Conservation (phyloP, 1,140 invertebrate species). For the Camponotus pennsylvanicus region DNA sequence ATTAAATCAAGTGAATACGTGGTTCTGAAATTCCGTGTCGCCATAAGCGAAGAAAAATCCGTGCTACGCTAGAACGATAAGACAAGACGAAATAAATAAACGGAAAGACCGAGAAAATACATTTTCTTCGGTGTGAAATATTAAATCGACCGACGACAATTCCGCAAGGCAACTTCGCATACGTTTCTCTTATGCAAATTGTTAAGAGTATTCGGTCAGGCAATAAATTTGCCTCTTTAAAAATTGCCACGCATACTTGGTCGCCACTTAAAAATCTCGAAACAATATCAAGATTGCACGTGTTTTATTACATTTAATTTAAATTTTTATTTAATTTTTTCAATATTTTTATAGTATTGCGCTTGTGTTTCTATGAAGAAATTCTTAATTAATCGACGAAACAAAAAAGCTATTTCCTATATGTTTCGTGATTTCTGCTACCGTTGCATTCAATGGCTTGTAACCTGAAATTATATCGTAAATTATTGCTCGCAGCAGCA, state of each 20-base stretch:
- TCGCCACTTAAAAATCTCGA: not conserved
- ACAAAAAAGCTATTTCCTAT: not conserved
- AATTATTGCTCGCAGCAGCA: not conserved
- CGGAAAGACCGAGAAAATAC: not conserved
- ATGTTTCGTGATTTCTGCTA: not conserved
- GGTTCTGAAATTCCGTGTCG: conserved; percentile 20
- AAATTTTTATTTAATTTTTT: not conserved
- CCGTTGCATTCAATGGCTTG: not conserved
- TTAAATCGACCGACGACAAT: conserved; percentile 45
- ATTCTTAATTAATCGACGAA: conserved; percentile 19
- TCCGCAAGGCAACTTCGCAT: conserved; percentile 22
- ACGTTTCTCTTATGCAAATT: conserved; percentile 31
- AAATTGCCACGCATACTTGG: not conserved
- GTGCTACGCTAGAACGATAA: conserved; percentile 18
- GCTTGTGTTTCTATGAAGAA: too few species aligned
- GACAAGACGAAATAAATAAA: conserved; percentile 46
- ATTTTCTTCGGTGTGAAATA: conserved; percentile 47
- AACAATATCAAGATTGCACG: not conserved
- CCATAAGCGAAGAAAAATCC: conserved; percentile 21
- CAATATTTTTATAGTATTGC: too few species aligned
- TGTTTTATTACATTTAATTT: not conserved
- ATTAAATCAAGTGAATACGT: conserved; percentile 52
- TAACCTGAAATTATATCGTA: conserved; percentile 3
- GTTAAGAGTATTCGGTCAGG: not conserved
- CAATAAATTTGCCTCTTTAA: not conserved